Evolutionary conservation across 2,113 vertebrate species (phyloP).

Genomic region (Salminus brasiliensis): DNA sequence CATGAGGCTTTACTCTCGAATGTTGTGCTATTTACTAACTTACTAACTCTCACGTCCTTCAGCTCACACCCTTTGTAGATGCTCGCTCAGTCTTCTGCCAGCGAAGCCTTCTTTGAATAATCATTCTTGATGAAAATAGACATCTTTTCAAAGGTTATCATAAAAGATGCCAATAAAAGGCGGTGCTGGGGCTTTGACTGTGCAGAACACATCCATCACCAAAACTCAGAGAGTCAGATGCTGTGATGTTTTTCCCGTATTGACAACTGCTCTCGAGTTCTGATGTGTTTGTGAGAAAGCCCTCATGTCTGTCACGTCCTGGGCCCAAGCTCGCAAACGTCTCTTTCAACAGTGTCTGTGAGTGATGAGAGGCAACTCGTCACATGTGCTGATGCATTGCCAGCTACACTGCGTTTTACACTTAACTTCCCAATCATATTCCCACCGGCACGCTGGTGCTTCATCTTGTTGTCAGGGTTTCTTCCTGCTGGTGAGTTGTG

Average conservation of each 20-base stretch:
- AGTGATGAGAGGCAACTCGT: constrained; percentile 36
- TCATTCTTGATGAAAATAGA: neutral
- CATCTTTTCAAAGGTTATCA: neutral
- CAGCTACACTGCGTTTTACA: constrained; percentile 24
- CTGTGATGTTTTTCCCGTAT: constrained; percentile 17
- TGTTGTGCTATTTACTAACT: too few species aligned
- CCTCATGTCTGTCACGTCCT: constrained; percentile 26
- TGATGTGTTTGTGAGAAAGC: neutral
- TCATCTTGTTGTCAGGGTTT: constrained; percentile 1
- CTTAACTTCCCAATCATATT: constrained; percentile 30
- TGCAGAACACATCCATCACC: constrained; percentile 9
- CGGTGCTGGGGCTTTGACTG: neutral
- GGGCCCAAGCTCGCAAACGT: neutral
- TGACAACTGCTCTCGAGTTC: neutral
- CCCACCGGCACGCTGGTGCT: neutral
- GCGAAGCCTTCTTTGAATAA: neutral
- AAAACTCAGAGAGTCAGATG: neutral
- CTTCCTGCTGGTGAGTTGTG: neutral
- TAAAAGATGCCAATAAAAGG: neutral
- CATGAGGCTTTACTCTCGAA: too few species aligned
- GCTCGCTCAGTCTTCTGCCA: neutral
- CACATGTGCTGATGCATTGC: constrained; percentile 38
- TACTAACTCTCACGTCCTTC: too few species aligned
- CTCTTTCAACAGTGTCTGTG: neutral
- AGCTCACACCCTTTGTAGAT: too few species aligned